Conservation (phyloP, 2,888 invertebrate species). For the Onchidella celtica region DNA sequence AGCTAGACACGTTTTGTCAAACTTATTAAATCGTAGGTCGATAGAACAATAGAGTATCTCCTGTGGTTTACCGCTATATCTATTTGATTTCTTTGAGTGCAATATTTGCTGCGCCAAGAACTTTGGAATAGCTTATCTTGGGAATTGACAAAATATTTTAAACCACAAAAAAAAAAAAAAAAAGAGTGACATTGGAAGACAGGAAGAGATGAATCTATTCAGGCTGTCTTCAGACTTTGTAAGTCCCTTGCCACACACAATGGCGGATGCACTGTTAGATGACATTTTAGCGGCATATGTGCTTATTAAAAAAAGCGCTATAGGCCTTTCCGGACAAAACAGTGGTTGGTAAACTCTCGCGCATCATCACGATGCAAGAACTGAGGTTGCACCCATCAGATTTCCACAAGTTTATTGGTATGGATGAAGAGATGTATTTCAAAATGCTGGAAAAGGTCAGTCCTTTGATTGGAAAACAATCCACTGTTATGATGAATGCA, state of each 20-base stretch:
- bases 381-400: background rate
- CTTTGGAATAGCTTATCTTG: no score
- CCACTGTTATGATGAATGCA: background rate
- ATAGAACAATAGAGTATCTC: no score
- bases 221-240: no score
- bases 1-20: no score
- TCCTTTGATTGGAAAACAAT: slow-evolving; percentile 10
- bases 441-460: background rate
- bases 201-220: no score
- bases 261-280: background rate
- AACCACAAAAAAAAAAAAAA: no score
- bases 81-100: no score
- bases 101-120: no score
- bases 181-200: no score
- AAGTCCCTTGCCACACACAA: background rate
- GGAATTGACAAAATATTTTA: no score
- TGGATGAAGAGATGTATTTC: background rate
- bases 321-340: background rate
- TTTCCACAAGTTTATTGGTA: background rate
- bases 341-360: background rate
- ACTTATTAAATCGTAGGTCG: no score
- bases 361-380: background rate
- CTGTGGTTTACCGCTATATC: no score
- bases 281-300: background rate
- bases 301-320: background rate